phyloP scores from a whole-genome alignment of 2,113 vertebrate genomes.

The Indicator indicator region DNA sequence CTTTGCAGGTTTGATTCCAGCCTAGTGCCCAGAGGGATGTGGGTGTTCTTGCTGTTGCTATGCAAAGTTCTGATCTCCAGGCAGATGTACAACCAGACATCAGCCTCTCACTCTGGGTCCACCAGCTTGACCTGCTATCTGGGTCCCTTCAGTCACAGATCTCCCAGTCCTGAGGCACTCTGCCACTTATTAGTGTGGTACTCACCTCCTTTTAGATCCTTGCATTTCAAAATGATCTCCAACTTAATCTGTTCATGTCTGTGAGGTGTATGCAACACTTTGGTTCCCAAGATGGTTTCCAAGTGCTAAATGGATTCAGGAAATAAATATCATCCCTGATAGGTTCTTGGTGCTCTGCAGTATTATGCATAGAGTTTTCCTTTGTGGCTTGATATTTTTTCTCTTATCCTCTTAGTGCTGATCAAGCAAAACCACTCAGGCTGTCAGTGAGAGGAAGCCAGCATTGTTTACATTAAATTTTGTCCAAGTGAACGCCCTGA shows the following conservation, averaged over 20 bases:
- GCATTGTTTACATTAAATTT: constrained; percentile 57
- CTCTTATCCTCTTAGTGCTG: neutral
- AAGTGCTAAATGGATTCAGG: neutral
- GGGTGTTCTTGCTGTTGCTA: neutral
- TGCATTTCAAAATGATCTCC: neutral
- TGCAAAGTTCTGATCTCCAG: neutral
- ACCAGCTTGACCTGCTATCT: neutral
- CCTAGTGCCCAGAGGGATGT: neutral
- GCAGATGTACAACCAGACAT: neutral
- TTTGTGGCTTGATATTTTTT: neutral
- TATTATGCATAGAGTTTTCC: neutral
- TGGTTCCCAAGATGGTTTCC: neutral
- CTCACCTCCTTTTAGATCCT: neutral
- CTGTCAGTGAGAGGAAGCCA: constrained; percentile 35
- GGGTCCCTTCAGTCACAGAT: neutral
- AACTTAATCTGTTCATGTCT: neutral
- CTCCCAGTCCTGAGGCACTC: accelerated
- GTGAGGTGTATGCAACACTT: neutral
- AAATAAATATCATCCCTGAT: neutral
- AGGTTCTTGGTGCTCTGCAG: neutral
- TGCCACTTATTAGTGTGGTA: neutral
- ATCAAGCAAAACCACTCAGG: constrained; percentile 12
- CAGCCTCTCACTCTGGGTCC: neutral
- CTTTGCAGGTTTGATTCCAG: neutral
- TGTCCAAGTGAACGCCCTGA: constrained; percentile 43